These are phyloP conservation scores for Chloroclysta siterata DNA, from an alignment of 2,888 invertebrate species.

Conservation along the genomic window DNA sequence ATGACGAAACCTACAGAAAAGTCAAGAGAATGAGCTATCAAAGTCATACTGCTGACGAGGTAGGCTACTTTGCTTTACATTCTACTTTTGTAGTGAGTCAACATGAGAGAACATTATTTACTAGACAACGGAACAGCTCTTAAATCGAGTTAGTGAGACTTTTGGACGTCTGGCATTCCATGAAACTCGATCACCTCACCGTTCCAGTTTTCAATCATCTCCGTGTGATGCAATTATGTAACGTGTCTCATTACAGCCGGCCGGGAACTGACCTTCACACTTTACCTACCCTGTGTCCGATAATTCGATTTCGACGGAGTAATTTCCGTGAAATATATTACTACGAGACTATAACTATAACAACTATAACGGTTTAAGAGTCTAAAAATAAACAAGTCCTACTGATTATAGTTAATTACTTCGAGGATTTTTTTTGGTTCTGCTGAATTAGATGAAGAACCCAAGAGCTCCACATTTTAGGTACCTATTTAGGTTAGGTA, in stretches of 20 bases:
- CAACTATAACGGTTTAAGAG: neutral
- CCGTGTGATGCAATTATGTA: constrained; percentile 30
- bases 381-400: neutral
- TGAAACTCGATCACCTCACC: constrained; percentile 7
- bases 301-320: constrained; percentile 21
- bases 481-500: too few species aligned
- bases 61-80: constrained; percentile 50
- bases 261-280: constrained; percentile 35
- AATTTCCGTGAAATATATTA: constrained; percentile 2
- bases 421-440: too few species aligned
- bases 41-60: constrained; percentile 88
- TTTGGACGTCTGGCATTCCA: neutral
- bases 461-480: too few species aligned
- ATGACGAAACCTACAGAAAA: constrained; percentile 89
- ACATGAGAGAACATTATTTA: too few species aligned
- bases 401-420: too few species aligned
- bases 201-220: constrained; percentile 18
- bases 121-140: neutral
- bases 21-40: constrained; percentile 90
- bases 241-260: constrained; percentile 11
- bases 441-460: too few species aligned
- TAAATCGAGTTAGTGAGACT: constrained; percentile 10
- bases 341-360: neutral
- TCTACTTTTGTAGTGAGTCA: too few species aligned
- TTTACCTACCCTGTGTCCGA: constrained; percentile 17